Evolutionary conservation across 2,797 vertebrate genomes (phyloP).

Genomic region (Helarctos malayanus): DNA sequence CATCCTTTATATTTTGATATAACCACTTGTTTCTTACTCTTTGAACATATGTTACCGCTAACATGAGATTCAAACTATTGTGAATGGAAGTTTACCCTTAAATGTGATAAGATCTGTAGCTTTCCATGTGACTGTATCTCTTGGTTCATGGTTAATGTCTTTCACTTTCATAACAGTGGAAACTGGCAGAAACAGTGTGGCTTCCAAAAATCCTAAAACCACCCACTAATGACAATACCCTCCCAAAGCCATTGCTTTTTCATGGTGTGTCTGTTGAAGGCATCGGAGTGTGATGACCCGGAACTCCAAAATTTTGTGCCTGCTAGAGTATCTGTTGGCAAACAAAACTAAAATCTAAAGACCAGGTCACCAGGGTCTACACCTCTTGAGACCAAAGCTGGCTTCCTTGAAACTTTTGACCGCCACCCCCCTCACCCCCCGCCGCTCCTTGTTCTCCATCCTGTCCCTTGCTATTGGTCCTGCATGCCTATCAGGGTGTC

Average conservation of each 20-base stretch:
- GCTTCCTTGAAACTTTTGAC: not conserved
- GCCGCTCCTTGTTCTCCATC: not conserved
- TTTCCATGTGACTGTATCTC: slow-evolving; percentile 18
- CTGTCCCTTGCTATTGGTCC: not conserved
- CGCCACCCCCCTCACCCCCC: rapidly evolving
- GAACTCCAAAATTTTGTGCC: not conserved
- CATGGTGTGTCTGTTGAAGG: not conserved
- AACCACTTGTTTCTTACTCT: not conserved
- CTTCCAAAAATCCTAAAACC: slow-evolving; percentile 40
- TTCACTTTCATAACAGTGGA: not conserved
- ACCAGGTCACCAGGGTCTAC: not conserved
- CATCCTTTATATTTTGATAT: slow-evolving; percentile 42
- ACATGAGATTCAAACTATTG: slow-evolving; percentile 22
- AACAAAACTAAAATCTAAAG: not conserved
- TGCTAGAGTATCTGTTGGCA: not conserved
- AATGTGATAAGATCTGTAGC: not conserved
- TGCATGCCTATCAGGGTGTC: not conserved
- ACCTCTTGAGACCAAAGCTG: not conserved
- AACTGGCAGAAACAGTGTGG: not conserved
- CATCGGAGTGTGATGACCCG: not conserved
- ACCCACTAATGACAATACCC: not conserved
- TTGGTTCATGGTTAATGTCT: slow-evolving; percentile 11
- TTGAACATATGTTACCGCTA: not conserved
- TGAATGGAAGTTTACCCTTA: slow-evolving; percentile 50
- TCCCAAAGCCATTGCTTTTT: slow-evolving; percentile 19